Base-by-base conservation (phyloP, 2,888 invertebrate genomes). In the Camptogramma bilineatum region DNA sequence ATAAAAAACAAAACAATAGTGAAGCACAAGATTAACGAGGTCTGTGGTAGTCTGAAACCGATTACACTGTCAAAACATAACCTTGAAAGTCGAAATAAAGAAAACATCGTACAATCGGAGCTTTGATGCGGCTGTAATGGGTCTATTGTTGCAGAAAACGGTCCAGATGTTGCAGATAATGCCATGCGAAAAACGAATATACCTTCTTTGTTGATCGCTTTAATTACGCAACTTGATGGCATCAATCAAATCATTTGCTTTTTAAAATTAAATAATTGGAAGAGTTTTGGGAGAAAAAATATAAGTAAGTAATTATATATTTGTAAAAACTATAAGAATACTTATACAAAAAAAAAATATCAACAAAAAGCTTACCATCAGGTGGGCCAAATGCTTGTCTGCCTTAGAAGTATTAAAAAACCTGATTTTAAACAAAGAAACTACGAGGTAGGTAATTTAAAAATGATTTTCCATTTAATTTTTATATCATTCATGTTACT, bases 41-140 rank as follows among this genome's bases (percentile, higher is more conserved):
- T 13, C 13, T 39, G 10, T 76, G 76, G 76, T 77, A 74, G 76
- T 80, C 79, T 79, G 76, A 69, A 74, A 82, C 81, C 85, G 87
- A 90, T 90, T 88, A 87, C 78, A 77, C 80, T 84, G 85, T 90
- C 90, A 91, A 88, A 90, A 89, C 86, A 85, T 88, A 83, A 85
- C 90, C 90, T 90, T 90, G 90, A 83, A 80, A 82, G 80, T 79
- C 68, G 78, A 78, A 84, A 82, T 82, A 83, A 86, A 87, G 85
- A 88, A 87, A 85, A 86, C 83, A 83, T 78, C 80, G 80, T 72
- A 79, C 81, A 78, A 82, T 80, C 74, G 78, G 78, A 79, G 79
- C 81, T 77, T 82, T 74, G 73, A 75, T 76, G 73, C 73, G 77
- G 80, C 83, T 77, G 84, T 89, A 91, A 90, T 87, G 81, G 81